These are phyloP conservation scores for Drosophila asahinai DNA, from an alignment of 1,140 invertebrate species.

Conservation along the genomic window DNA sequence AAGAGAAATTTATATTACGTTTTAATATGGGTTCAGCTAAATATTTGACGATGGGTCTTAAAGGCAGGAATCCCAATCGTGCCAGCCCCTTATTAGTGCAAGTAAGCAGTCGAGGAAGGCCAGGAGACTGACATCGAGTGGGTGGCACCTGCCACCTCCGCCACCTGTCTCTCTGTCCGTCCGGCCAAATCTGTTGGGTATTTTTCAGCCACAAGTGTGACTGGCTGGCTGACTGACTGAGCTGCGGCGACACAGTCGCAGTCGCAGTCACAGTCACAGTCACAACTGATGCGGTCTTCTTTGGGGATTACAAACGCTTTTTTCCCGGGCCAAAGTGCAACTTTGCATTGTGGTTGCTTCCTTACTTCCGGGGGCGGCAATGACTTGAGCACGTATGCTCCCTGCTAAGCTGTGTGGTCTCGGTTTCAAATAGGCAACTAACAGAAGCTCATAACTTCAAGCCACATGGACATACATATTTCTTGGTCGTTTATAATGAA, in stretches of 20 bases:
- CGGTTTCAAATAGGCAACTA: background rate
- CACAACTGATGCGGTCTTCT: conserved; percentile 59
- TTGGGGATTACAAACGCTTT: conserved; percentile 66
- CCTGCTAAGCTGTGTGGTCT: conserved; percentile 1
- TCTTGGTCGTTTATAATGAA: background rate
- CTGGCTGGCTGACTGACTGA: conserved; percentile 29
- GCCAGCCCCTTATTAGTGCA: conserved; percentile 21
- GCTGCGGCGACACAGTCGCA: conserved; percentile 22
- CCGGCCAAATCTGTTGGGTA: conserved; percentile 35
- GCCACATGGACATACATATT: background rate
- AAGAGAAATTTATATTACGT: conserved; percentile 66
- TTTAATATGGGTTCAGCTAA: conserved; percentile 59
- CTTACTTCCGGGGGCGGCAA: conserved; percentile 9
- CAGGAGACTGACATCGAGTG: conserved; percentile 43
- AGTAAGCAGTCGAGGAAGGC: conserved; percentile 3
- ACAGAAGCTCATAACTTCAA: conserved; percentile 6
- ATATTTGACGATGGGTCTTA: conserved; percentile 47
- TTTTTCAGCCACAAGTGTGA: conserved; percentile 48
- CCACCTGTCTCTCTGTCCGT: conserved; percentile 19
- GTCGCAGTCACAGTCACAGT: conserved; percentile 25
- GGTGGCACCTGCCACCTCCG: conserved; percentile 9
- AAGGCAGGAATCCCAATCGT: background rate
- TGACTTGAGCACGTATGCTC: conserved; percentile 8
- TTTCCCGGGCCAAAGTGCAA: conserved; percentile 30
- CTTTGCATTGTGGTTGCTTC: conserved; percentile 15